Conservation (phyloP, 2,888 invertebrate genomes). For the Fragum whitleyi region DNA sequence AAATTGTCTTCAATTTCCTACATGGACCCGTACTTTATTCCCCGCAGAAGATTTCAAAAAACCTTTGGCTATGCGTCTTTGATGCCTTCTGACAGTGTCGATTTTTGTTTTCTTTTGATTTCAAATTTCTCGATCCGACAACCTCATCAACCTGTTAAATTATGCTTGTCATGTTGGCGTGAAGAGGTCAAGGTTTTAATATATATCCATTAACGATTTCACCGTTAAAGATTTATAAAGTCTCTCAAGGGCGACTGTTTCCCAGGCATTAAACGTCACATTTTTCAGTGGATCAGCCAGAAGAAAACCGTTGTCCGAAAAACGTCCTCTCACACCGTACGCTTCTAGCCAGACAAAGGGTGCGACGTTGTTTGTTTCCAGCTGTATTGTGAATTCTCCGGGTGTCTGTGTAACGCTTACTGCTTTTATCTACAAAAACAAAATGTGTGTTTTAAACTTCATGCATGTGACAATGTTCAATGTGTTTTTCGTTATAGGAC, state of each 20-base stretch:
- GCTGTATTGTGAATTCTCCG: conserved; percentile 66
- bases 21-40: too few species aligned
- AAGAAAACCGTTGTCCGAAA: conserved; percentile 91
- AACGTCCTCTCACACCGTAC: conserved; percentile 87
- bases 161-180: too few species aligned
- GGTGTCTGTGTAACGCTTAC: conserved; percentile 51
- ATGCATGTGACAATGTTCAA: too few species aligned
- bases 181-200: conserved; percentile 17
- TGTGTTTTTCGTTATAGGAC: too few species aligned
- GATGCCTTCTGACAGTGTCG: too few species aligned
- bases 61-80: too few species aligned
- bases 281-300: conserved; percentile 77
- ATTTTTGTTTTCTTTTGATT: too few species aligned
- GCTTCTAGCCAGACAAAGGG: conserved; percentile 84
- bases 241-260: conserved; percentile 47
- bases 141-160: too few species aligned
- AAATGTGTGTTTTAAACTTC: too few species aligned
- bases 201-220: conserved; percentile 73
- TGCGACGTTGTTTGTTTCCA: conserved; percentile 76
- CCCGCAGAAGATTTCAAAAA: too few species aligned
- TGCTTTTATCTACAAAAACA: conserved; percentile 67
- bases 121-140: too few species aligned
- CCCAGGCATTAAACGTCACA: conserved; percentile 74
- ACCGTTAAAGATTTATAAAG: conserved; percentile 66
- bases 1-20: too few species aligned